phyloP scores from a whole-genome alignment of 2,888 invertebrate genomes.

The Cerastis rubricosa region DNA sequence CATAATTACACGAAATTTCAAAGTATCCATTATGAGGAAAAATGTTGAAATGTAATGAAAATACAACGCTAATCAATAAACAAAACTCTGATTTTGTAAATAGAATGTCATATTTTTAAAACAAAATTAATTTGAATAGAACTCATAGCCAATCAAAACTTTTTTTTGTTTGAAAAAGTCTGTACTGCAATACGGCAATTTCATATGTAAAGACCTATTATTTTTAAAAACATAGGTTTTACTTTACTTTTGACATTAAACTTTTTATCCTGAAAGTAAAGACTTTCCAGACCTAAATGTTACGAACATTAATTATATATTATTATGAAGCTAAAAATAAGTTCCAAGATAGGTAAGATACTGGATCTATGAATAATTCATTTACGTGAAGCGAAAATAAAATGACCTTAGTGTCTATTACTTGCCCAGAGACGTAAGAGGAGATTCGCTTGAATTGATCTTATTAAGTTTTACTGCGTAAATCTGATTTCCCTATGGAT shows the following conservation, averaged over 20 bases:
- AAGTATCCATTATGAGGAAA: no score
- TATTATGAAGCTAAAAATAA: neutral
- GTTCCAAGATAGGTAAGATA: neutral
- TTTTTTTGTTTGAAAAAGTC: no score
- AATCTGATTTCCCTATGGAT: conserved; percentile 38
- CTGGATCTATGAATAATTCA: neutral
- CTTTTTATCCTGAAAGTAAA: neutral
- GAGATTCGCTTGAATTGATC: conserved; percentile 11
- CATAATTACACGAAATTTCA: no score
- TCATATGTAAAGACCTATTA: no score
- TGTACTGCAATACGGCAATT: no score
- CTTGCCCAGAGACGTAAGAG: neutral
- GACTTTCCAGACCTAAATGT: neutral
- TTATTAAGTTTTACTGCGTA: conserved; percentile 11
- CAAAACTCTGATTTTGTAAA: no score
- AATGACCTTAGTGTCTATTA: neutral
- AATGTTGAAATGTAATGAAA: no score
- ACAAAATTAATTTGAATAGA: no score
- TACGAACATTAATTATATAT: neutral
- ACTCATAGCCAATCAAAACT: no score
- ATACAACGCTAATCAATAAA: no score
- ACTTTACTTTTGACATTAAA: neutral
- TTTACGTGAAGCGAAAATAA: neutral
- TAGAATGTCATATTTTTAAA: no score
- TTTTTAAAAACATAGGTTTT: no score